Evolutionary conservation across 2,113 vertebrate genomes (phyloP).

Genomic region (Oreotrochilus melanogaster): DNA sequence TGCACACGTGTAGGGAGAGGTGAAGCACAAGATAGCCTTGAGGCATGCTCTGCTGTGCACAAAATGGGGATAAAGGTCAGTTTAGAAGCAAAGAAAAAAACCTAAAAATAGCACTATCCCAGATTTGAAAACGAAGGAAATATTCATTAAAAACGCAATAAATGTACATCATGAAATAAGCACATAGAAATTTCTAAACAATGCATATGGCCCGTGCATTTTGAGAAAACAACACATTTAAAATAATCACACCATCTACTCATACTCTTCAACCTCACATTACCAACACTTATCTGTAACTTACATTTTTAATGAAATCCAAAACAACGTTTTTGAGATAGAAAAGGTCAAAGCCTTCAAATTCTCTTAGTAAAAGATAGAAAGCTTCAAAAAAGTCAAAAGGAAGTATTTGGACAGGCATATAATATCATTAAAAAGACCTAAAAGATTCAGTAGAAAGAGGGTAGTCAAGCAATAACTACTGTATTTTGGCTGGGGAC

Average conservation of each 20-base stretch:
- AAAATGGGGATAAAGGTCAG: neutral
- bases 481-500: neutral
- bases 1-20: neutral
- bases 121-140: neutral
- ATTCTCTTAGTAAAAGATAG: neutral
- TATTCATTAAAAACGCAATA: neutral
- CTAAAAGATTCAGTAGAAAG: neutral
- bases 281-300: neutral
- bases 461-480: neutral
- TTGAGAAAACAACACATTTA: neutral
- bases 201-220: neutral
- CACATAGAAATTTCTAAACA: rapidly evolving
- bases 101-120: neutral
- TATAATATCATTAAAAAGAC: neutral
- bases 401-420: neutral
- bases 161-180: neutral
- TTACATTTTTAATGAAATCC: neutral
- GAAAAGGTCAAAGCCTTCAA: neutral
- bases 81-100: neutral
- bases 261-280: neutral
- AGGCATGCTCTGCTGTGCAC: no score
- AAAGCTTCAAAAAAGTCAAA: neutral
- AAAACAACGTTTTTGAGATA: neutral
- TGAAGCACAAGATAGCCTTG: neutral
- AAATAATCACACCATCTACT: neutral